A percentile compares a stretch with the other conserved stretches of the same genome.
phyloP scores from a whole-genome alignment of 1,140 invertebrate genomes.

The Nixonia krombeini region DNA sequence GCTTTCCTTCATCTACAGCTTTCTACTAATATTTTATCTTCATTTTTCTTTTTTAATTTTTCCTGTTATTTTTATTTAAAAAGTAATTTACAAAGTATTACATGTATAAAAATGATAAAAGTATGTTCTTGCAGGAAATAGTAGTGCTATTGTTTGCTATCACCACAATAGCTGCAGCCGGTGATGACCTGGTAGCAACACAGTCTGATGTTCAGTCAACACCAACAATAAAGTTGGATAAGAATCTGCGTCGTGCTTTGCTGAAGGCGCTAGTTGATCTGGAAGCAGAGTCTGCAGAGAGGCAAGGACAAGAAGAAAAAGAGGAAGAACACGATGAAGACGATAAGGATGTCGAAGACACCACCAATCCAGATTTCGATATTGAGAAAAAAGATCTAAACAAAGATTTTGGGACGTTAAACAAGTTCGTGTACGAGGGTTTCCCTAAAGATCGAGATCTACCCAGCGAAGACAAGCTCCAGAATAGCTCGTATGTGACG shows the following conservation, averaged over 20 bases:
- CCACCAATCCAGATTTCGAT: constrained; percentile 18
- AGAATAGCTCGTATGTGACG: constrained; percentile 65
- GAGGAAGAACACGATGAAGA: constrained; percentile 8
- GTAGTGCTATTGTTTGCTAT: constrained; percentile 18
- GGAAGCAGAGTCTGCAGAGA: constrained; percentile 71
- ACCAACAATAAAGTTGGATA: constrained; percentile 76
- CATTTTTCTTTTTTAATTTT: too few species aligned
- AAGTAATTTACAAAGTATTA: too few species aligned
- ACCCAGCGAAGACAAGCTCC: constrained; percentile 64
- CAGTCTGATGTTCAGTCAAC: constrained; percentile 53
- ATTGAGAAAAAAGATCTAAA: constrained; percentile 52
- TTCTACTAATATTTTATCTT: too few species aligned
- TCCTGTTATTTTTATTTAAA: too few species aligned
- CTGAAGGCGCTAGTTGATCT: constrained; percentile 79
- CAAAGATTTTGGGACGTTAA: constrained; percentile 37
- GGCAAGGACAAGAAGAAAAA: constrained; percentile 52
- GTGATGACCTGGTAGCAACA: constrained; percentile 44
- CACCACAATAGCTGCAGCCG: constrained; percentile 22
- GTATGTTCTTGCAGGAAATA: constrained; percentile 30
- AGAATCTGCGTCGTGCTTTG: constrained; percentile 79
- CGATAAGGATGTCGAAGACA: constrained; percentile 5
- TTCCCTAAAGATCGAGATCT: constrained; percentile 57
- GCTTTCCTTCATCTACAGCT: too few species aligned
- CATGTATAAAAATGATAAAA: too few species aligned
- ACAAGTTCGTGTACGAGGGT: constrained; percentile 58